These are phyloP conservation scores for Nasonia longicornis DNA, from an alignment of 1,140 invertebrate species.

Conservation along the genomic window DNA sequence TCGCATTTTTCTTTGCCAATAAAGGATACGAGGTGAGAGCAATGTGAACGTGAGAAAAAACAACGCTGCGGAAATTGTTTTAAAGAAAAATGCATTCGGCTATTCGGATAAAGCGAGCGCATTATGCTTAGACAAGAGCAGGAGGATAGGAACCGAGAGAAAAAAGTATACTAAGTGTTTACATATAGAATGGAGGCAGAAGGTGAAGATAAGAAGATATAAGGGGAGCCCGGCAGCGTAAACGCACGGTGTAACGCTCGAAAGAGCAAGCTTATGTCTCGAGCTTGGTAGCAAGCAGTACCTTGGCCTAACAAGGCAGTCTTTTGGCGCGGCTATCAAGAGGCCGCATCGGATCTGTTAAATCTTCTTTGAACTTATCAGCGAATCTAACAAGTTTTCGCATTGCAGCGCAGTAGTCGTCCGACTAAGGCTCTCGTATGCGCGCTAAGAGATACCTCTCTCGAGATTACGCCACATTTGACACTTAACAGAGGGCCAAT, in stretches of 20 bases:
- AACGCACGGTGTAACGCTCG: not conserved
- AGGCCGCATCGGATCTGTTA: conserved; percentile 34
- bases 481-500: conserved; percentile 46
- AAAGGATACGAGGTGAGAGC: too few species aligned
- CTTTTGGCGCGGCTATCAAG: conserved; percentile 10
- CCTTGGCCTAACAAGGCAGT: conserved; percentile 24
- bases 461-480: conserved; percentile 29
- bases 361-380: conserved; percentile 33
- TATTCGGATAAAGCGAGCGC: too few species aligned
- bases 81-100: too few species aligned
- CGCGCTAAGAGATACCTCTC: conserved; percentile 10
- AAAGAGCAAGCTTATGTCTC: not conserved
- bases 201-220: not conserved
- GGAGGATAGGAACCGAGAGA: not conserved
- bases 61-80: too few species aligned
- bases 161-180: not conserved
- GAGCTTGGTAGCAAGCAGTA: not conserved
- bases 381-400: conserved; percentile 41
- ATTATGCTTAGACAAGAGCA: not conserved
- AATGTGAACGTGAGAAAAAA: too few species aligned
- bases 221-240: not conserved
- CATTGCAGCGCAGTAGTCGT: conserved; percentile 1
- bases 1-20: too few species aligned
- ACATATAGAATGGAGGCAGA: too few species aligned
- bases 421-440: not conserved